Conservation (phyloP, 1,140 invertebrate species). For the Drosophila takahashii region DNA sequence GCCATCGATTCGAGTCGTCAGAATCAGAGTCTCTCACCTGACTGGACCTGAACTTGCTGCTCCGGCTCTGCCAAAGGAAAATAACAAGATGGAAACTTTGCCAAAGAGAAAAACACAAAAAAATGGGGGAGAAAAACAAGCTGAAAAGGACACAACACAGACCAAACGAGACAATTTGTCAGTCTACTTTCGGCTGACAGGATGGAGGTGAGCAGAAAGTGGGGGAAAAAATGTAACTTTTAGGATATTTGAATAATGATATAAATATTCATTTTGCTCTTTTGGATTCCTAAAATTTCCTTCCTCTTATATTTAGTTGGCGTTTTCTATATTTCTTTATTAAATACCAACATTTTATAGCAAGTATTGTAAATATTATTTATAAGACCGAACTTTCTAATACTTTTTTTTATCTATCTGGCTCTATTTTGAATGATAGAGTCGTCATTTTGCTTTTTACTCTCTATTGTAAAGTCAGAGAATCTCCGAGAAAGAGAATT, state of each 20-base stretch:
- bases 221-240: not conserved
- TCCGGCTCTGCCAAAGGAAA: slow-evolving; percentile 58
- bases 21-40: slow-evolving; percentile 52
- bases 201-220: not conserved
- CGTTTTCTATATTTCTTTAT: too few species aligned
- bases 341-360: too few species aligned
- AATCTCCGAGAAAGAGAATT: too few species aligned
- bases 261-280: too few species aligned
- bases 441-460: too few species aligned
- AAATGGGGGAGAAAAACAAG: slow-evolving; percentile 27
- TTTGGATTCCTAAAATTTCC: not conserved
- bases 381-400: too few species aligned
- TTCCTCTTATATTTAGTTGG: too few species aligned
- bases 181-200: slow-evolving; percentile 7
- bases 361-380: too few species aligned
- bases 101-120: slow-evolving; percentile 44
- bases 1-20: slow-evolving; percentile 34
- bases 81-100: slow-evolving; percentile 72
- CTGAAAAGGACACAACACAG: slow-evolving; percentile 19
- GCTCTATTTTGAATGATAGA: too few species aligned
- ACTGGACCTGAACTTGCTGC: slow-evolving; percentile 12
- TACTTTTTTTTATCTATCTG: too few species aligned
- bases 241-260: too few species aligned
- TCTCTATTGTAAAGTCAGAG: too few species aligned
- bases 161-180: slow-evolving; percentile 31